phyloP scores from a whole-genome alignment of 2,113 vertebrate species.

The Gila orcuttii region DNA sequence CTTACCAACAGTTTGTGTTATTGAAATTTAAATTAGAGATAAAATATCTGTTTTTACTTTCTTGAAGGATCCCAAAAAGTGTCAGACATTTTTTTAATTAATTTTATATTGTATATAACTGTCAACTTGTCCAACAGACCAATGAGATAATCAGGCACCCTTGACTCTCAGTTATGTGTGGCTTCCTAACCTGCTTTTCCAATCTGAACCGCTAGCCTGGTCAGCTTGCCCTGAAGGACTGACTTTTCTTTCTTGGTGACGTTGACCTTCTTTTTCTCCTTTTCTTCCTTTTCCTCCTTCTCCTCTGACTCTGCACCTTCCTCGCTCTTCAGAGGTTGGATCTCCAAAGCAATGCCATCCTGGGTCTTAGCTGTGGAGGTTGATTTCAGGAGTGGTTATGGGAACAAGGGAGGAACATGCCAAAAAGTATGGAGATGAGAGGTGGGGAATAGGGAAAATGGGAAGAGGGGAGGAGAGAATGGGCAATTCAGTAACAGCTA shows the following conservation, averaged over 20 bases:
- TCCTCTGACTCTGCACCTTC: conserved; percentile 88
- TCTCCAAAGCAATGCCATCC: conserved; percentile 95
- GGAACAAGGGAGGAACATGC: conserved; percentile 60
- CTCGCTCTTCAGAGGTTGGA: conserved; percentile 95
- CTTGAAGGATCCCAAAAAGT: background rate
- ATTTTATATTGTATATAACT: too few relatives aligned
- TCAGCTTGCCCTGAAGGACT: conserved; percentile 96
- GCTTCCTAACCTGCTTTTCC: conserved; percentile 85
- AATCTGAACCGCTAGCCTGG: conserved; percentile 90
- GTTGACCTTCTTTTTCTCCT: conserved; percentile 87
- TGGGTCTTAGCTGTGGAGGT: conserved; percentile 89
- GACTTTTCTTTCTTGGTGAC: conserved; percentile 97
- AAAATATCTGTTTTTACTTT: background rate
- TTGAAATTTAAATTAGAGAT: background rate
- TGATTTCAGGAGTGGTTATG: conserved; percentile 59
- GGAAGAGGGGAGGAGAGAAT: conserved; percentile 46
- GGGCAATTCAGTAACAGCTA: conserved; percentile 47
- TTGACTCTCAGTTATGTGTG: too few relatives aligned
- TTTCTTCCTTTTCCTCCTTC: conserved; percentile 90
- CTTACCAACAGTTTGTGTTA: background rate
- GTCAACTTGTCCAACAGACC: too few relatives aligned
- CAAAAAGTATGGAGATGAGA: background rate
- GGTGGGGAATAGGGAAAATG: conserved; percentile 31
- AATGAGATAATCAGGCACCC: background rate
- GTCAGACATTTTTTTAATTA: background rate